Evolutionary conservation across 2,888 invertebrate species (phyloP).

Genomic region (Argyresthia goedartella): DNA sequence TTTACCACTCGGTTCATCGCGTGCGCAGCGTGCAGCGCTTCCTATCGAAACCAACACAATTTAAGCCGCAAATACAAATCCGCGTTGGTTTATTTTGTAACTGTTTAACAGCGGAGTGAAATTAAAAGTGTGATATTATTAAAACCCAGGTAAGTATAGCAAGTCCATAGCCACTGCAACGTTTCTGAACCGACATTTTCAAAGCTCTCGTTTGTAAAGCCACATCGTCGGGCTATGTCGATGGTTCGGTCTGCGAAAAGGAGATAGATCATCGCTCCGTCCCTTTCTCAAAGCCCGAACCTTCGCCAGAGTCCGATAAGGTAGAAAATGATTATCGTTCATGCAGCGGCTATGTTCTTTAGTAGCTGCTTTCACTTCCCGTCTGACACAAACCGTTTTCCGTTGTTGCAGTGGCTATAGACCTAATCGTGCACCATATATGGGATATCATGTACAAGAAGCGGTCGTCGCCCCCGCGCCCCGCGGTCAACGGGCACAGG

Average conservation of each 20-base stretch:
- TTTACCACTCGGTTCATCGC: no score
- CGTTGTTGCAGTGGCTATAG: conserved; percentile 97
- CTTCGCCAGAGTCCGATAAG: not conserved
- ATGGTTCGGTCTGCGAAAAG: not conserved
- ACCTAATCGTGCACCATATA: conserved; percentile 99
- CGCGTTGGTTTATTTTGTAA: not conserved
- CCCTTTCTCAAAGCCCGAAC: not conserved
- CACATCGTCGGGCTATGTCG: not conserved
- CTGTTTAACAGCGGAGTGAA: not conserved
- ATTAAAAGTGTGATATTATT: not conserved
- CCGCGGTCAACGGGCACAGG: conserved; percentile 42
- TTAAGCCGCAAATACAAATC: no score
- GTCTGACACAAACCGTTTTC: conserved; percentile 47
- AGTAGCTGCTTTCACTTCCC: conserved; percentile 13
- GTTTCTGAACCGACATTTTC: not conserved
- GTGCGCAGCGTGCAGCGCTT: no score
- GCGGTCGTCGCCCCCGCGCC: conserved; percentile 23
- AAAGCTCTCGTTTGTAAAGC: not conserved
- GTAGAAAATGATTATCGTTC: not conserved
- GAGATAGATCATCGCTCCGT: not conserved
- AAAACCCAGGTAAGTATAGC: conserved; percentile 21
- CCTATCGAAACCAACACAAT: no score
- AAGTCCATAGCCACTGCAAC: conserved; percentile 69
- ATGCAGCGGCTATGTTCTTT: conserved; percentile 71
- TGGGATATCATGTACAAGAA: conserved; percentile 89